These are phyloP conservation scores for Lasius platythorax DNA, from an alignment of 2,888 invertebrate species.

Conservation along the genomic window DNA sequence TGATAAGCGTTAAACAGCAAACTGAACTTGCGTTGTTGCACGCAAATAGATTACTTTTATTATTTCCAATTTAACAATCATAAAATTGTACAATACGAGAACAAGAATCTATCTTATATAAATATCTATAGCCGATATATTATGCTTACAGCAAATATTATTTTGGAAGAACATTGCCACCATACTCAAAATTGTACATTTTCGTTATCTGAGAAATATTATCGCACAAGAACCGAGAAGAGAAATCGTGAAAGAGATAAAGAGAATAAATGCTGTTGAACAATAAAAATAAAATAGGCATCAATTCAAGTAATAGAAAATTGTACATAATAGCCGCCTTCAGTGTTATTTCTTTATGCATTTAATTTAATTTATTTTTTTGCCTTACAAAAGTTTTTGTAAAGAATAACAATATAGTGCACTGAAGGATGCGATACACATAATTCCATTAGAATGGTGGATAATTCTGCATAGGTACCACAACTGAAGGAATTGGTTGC, in stretches of 20 bases:
- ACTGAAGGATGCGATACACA: conserved; percentile 55
- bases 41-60: conserved; percentile 40
- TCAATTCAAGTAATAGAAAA: conserved; percentile 79
- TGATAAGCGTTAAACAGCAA: conserved; percentile 23
- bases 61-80: conserved; percentile 51
- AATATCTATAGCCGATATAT: conserved; percentile 43
- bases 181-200: conserved; percentile 49
- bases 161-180: conserved; percentile 54
- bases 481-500: conserved; percentile 66
- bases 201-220: conserved; percentile 36
- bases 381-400: conserved; percentile 63
- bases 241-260: conserved; percentile 54
- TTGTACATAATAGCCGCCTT: conserved; percentile 73
- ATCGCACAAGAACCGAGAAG: conserved; percentile 12
- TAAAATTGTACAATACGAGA: conserved; percentile 54
- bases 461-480: conserved; percentile 73
- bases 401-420: conserved; percentile 44
- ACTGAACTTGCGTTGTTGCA: conserved; percentile 24
- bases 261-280: conserved; percentile 47
- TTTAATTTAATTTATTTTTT: conserved; percentile 53
- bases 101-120: conserved; percentile 45
- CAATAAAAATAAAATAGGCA: conserved; percentile 76
- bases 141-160: conserved; percentile 38
- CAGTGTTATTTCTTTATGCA: conserved; percentile 78
- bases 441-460: conserved; percentile 74